phyloP scores from a whole-genome alignment of 2,113 vertebrate species.

The Nicator chloris region DNA sequence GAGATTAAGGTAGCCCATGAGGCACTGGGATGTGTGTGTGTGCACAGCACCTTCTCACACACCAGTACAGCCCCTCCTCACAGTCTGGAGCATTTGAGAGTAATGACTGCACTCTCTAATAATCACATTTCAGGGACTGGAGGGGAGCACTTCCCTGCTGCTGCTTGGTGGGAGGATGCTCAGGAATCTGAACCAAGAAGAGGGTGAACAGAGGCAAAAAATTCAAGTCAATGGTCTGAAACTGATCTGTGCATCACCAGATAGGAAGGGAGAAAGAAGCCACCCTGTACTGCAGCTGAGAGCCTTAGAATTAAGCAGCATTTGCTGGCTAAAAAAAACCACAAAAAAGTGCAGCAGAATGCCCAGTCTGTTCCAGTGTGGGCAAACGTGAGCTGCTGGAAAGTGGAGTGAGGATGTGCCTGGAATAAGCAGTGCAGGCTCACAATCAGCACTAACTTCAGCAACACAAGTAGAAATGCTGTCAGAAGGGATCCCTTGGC shows the following conservation, averaged over 20 bases:
- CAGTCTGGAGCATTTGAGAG: not conserved
- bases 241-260: not conserved
- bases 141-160: not conserved
- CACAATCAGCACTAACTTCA: not conserved
- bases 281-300: not conserved
- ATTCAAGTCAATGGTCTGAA: not conserved
- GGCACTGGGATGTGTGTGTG: not conserved
- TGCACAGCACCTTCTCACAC: not conserved
- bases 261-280: not conserved
- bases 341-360: slow-evolving; percentile 25
- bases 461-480: not conserved
- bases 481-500: not conserved
- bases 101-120: not conserved
- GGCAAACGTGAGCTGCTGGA: slow-evolving; percentile 20
- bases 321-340: not conserved
- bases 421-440: slow-evolving; percentile 17
- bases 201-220: not conserved
- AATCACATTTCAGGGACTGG: not conserved
- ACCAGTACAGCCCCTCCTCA: not conserved
- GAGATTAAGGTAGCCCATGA: not conserved
- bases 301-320: not conserved
- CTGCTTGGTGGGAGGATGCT: not conserved
- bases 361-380: not conserved
- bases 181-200: not conserved
- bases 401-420: not conserved